Conservation (phyloP, 2,888 invertebrate species). For the Ferdinandea cuprea region DNA sequence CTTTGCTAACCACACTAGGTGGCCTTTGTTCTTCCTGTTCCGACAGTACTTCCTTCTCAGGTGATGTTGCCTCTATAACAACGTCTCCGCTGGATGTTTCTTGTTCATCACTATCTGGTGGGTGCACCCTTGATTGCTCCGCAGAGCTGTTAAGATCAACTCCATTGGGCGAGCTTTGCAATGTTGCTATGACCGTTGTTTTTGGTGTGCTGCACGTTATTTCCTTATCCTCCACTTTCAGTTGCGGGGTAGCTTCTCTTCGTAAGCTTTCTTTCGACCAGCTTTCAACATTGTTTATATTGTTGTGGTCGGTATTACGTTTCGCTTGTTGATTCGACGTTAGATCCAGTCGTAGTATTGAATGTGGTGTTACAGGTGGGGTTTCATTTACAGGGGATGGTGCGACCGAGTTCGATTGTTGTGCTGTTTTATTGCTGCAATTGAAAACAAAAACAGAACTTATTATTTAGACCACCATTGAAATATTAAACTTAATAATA, state of each 20-base stretch:
- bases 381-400: conserved; percentile 43
- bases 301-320: conserved; percentile 7
- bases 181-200: conserved; percentile 68
- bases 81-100: conserved; percentile 48
- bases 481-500: neutral
- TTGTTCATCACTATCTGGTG: neutral
- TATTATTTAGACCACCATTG: neutral
- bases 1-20: conserved; percentile 78
- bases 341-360: neutral
- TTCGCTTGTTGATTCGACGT: conserved; percentile 33
- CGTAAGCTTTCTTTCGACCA: conserved; percentile 17
- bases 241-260: conserved; percentile 2
- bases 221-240: neutral
- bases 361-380: conserved; percentile 58
- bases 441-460: conserved; percentile 40
- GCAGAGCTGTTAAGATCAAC: conserved; percentile 70
- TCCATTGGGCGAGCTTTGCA: conserved; percentile 74
- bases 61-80: conserved; percentile 15
- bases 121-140: conserved; percentile 44
- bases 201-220: conserved; percentile 71
- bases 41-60: conserved; percentile 38
- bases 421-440: conserved; percentile 66
- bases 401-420: conserved; percentile 42
- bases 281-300: conserved; percentile 15
- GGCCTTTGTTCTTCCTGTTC: conserved; percentile 77